Evolutionary conservation across 1,140 invertebrate species (phyloP), one percentile per base, ranked within the genome.

Genomic region (Bemisia tabaci): DNA sequence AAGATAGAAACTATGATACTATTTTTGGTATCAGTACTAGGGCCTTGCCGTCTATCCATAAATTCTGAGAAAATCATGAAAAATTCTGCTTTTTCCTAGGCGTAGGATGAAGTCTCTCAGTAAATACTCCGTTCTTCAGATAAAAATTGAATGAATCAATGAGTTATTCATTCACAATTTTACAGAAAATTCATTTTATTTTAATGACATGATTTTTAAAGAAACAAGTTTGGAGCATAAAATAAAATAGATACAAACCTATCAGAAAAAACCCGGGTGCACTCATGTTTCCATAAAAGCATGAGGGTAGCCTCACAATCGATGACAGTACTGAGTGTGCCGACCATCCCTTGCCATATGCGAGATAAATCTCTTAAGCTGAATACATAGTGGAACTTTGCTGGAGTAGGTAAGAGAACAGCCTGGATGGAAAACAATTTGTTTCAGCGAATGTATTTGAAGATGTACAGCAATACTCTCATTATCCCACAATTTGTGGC

Each of bases 311-410:
- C 84, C 76, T 91, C 87, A 21, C 85, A 88, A 69, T 92, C 88
- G 61, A 94, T 87, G 1, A 94, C 90, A 23, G 88, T 92, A 9
- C 85, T 86, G 64, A 93, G 79, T n/a, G 94, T 95, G 61, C 90
- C 89, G 65, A 94, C 85, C 91, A 98, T 96, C 33, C 95, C 95
- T 83, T 97, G 89, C 95, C 95, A 98, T 65, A 97, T 94, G 72
- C 93, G 83, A 22, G 92, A 95, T 61, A 98, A 79, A 81, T 98
- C 95, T 75, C 95, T 82, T 70, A 98, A 81, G 77, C 90, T 97
- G 77, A 98, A 98, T 1, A 97, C 90, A 71, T 98, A 97, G 77
- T 97, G 94, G 77, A 97, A 98, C 78, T 97, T 97, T 0, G 94
- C 94, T 25, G 94, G 94, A 26, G 94, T 97, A 12, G 94, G 94